Base-by-base conservation (phyloP, 2,797 vertebrate species). In the Pangasius krempfi region DNA sequence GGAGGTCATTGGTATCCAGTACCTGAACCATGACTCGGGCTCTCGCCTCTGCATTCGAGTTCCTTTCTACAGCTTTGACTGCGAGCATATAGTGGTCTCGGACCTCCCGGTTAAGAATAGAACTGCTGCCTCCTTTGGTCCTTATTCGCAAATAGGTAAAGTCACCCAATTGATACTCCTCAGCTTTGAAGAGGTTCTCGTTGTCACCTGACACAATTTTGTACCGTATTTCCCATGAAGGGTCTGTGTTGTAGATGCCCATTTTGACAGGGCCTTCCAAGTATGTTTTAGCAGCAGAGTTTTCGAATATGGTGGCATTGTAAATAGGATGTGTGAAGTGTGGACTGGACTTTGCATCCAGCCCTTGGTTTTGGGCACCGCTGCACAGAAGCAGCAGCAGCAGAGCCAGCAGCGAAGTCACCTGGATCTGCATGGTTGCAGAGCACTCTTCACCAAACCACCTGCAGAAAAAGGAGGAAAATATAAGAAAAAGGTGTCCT, bases 111-210 rank as follows among this genome's bases (percentile, higher is more conserved):
- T 99, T 99, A 80, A 99, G 97, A 94, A 98, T 99, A 93, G 98
- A 97, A 86, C 98, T 98, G 93, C 98, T 99, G 93, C 99, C 98
- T 94, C 98, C 99, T 97, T 99, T 99, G 97, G 99, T 99, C 96
- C 99, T 95, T 97, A 99, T 98, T 92, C 99, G 96, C 94, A 99
- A 94, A 95, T 99, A 99, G 94, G 98, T 99, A 93, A 99, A 99
- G 95, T 99, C 97, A 92, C 99, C 98, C 93, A 99, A 92, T 91
- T 97, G 76, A 76, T 98, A 95, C 90, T 99, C 99, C 94, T 99
- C 99, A 5, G 98, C 98, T 97, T 99, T 99, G 93, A 99, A 99
- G 73, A 99, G 95, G 94, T 99, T 99, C 92, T 99, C 99, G 88
- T 93, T 98, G 95, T 99, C 99, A 90, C 99, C 99, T 78, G 98